Conservation (phyloP, 2,113 vertebrate genomes). For the Coregonus clupeaformis region DNA sequence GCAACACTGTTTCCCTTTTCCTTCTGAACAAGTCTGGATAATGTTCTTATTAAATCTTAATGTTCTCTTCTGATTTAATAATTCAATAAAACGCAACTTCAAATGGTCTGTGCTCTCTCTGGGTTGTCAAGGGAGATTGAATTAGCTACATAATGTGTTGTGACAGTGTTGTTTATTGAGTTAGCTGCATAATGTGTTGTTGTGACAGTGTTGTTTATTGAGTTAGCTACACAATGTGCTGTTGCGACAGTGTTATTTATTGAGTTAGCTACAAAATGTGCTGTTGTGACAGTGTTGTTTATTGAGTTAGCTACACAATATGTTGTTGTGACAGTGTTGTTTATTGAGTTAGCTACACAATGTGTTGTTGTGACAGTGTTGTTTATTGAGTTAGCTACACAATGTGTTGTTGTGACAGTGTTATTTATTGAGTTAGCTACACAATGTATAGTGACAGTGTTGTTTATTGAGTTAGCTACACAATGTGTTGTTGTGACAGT, state of each 20-base stretch:
- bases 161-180: conserved; percentile 49
- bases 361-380: conserved; percentile 47
- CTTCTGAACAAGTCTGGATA: conserved; percentile 32
- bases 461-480: conserved; percentile 54
- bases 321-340: conserved; percentile 7
- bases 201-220: conserved; percentile 29
- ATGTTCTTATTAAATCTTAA: conserved; percentile 49
- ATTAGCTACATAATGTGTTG: conserved; percentile 42
- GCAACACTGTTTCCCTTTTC: conserved; percentile 11
- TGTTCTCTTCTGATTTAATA: conserved; percentile 56
- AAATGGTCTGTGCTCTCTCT: conserved; percentile 51
- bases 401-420: conserved; percentile 20
- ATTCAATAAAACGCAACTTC: conserved; percentile 56
- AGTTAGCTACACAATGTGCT: conserved; percentile 42
- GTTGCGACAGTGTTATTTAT: conserved; percentile 50
- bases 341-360: conserved; percentile 48
- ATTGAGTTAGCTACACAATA: conserved; percentile 20
- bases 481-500: conserved; percentile 41
- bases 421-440: conserved; percentile 42
- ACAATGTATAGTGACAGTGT: conserved; percentile 42
- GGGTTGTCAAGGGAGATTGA: conserved; percentile 55
- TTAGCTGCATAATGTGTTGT: conserved; percentile 18
- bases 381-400: conserved; percentile 32
- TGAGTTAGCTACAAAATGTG: conserved; percentile 43
- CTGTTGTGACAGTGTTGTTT: conserved; percentile 52